Conservation (phyloP, 1,140 invertebrate genomes). For the Campoletis sonorensis region DNA sequence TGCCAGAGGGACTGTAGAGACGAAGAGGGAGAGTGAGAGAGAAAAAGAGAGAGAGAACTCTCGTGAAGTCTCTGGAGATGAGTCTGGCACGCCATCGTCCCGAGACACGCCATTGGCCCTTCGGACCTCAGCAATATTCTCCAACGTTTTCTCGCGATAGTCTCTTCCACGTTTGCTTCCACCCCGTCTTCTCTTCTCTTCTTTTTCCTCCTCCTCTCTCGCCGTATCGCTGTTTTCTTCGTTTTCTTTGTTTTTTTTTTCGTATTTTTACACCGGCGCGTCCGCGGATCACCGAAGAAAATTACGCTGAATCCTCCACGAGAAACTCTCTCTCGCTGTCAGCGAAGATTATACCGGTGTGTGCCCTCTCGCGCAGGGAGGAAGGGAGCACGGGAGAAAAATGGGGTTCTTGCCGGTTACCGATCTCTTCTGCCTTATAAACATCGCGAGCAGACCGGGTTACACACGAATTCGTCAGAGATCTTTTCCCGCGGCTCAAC, state of each 20-base stretch:
- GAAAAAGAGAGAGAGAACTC: not conserved
- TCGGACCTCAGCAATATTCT: slow-evolving; percentile 12
- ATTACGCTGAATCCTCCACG: slow-evolving; percentile 49
- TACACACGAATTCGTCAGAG: slow-evolving; percentile 41
- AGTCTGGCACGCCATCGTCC: slow-evolving; percentile 47
- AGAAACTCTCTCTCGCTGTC: slow-evolving; percentile 35
- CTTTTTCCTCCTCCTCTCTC: slow-evolving; percentile 21
- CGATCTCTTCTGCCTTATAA: slow-evolving; percentile 30
- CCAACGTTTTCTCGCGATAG: slow-evolving; percentile 26
- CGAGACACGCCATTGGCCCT: slow-evolving; percentile 52
- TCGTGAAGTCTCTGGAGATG: slow-evolving; percentile 57
- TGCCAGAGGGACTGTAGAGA: not conserved
- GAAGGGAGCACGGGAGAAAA: not conserved
- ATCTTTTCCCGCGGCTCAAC: slow-evolving; percentile 24
- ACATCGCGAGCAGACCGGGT: slow-evolving; percentile 34
- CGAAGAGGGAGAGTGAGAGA: not conserved
- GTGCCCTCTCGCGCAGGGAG: not conserved
- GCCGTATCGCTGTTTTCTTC: slow-evolving; percentile 1
- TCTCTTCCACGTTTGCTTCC: slow-evolving; percentile 14
- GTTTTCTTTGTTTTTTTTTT: not conserved
- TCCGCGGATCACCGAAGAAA: slow-evolving; percentile 44
- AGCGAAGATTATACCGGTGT: slow-evolving; percentile 49
- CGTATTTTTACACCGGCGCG: slow-evolving; percentile 43
- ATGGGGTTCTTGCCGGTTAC: not conserved
- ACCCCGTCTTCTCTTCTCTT: slow-evolving; percentile 34